Conservation (phyloP, 2,797 vertebrate genomes). For the Myoxocephalus aenaeus region DNA sequence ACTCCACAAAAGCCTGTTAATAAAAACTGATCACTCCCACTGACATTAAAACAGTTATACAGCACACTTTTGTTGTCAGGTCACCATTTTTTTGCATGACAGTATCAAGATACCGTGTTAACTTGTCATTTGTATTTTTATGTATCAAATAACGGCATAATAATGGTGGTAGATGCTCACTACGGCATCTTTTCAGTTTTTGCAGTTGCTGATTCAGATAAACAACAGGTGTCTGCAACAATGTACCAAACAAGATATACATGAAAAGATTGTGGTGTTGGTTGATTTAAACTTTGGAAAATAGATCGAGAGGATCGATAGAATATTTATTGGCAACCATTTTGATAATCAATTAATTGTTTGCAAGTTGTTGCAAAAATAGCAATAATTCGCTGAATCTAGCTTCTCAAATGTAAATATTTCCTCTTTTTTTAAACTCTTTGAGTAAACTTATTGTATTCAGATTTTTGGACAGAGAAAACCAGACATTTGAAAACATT, state of each 20-base stretch:
- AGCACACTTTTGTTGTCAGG: not conserved
- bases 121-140: conserved; percentile 9
- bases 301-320: not conserved
- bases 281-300: not conserved
- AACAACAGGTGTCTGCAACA: not conserved
- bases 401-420: not conserved
- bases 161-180: not conserved
- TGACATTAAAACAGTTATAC: conserved; percentile 12
- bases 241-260: not conserved
- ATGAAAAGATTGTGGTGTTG: not conserved
- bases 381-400: not conserved
- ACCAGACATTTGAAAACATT: not conserved
- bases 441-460: not conserved
- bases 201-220: not conserved
- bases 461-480: not conserved
- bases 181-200: not conserved
- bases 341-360: not conserved
- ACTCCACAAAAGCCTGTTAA: conserved; percentile 18
- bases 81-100: not conserved
- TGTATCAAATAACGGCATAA: not conserved
- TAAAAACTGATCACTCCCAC: not conserved
- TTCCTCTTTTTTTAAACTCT: not conserved
- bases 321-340: not conserved
- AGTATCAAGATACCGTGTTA: not conserved
- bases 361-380: not conserved